Base-by-base conservation (phyloP, 2,797 vertebrate genomes). In the Argentina silus region DNA sequence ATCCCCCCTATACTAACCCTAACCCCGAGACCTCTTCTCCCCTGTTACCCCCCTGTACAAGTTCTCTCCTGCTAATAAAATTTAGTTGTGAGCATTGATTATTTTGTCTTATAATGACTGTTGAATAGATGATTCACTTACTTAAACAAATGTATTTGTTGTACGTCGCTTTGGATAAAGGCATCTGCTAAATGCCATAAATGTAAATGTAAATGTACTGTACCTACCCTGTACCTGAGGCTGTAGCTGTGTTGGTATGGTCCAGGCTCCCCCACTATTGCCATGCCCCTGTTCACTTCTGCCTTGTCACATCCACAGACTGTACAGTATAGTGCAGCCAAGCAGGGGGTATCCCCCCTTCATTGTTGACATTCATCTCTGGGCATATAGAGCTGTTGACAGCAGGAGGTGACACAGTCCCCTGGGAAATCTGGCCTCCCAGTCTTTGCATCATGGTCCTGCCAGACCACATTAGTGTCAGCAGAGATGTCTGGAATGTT, bases 381-480 rank as follows among this genome's bases (percentile, higher is more conserved):
- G 63, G 67, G 62, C 73, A 73, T 64, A 42, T 51, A 51, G 55
- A 66, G 73, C 68, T 79, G 73, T 72, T 81, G 81, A 76, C 74
- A 82, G 75, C 70, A 78, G 51, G 69, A 84, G 72, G 70, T 80
- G 80, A 68, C 79, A 77, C 70, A 69, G 67, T 65, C 80, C 81
- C 70, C 19, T 55, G 74, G 83, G 84, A 89, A 78, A 80, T 75
- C 56, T 62, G 36, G 69, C 74, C 57, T 68, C 59, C 48, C 69
- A 73, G 15, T 74, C 75, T 76, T 78, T 60, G 66, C 71, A 81
- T 81, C 75, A 76, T 64, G 66, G 76, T 60, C 36, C 70, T 84
- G 82, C 79, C 82, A 80, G 67, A 69, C 44, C 74, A 67, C 69
- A 86, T 88, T 82, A 82, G 63, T 77, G 64, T 81, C 76, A 73